phyloP scores from a whole-genome alignment of 2,113 vertebrate genomes.

The Chrysemys picta region DNA sequence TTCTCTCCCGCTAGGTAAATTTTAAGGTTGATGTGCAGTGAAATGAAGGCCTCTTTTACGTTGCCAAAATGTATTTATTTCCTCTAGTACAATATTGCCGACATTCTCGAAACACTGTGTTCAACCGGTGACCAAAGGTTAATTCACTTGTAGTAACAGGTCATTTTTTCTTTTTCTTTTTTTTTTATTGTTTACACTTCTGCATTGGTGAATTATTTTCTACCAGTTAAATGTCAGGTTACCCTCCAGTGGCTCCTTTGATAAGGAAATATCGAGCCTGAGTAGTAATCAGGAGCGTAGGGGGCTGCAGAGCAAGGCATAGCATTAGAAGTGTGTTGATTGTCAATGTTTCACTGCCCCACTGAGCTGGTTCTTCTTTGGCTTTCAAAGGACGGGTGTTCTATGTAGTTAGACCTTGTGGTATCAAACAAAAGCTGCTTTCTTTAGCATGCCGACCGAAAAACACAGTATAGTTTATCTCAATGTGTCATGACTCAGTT shows the following conservation, averaged over 20 bases:
- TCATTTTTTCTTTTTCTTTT: background rate
- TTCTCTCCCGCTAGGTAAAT: background rate
- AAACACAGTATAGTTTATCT: background rate
- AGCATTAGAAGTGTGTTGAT: background rate
- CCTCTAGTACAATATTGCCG: background rate
- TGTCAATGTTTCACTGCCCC: background rate
- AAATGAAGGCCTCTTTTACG: background rate
- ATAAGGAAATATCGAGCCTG: background rate
- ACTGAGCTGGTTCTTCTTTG: background rate
- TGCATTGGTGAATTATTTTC: background rate
- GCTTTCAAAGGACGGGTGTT: background rate
- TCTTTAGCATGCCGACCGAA: background rate
- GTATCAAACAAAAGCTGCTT: background rate
- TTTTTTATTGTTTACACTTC: background rate
- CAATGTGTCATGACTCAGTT: background rate
- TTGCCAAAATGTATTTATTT: constrained; percentile 10
- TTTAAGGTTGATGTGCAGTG: background rate
- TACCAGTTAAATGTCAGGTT: background rate
- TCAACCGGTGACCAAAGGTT: background rate
- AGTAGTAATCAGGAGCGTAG: background rate
- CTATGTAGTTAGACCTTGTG: background rate
- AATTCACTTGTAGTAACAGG: background rate
- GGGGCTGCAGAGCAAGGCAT: background rate
- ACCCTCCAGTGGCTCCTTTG: background rate
- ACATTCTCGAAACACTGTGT: background rate